Evolutionary conservation across 2,888 invertebrate genomes (phyloP).

Genomic region (Oeneis ivallda): DNA sequence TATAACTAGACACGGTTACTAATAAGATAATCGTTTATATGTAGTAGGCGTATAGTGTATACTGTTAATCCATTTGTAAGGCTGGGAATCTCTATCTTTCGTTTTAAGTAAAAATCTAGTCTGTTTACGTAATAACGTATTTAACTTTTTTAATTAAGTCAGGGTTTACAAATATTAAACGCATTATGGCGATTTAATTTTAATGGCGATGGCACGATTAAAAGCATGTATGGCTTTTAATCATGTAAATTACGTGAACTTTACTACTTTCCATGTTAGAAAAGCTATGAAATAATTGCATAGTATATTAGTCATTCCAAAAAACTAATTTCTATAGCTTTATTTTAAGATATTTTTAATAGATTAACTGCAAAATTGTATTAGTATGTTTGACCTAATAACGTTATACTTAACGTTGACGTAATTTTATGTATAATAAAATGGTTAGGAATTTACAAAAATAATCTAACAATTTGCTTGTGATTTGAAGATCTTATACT

Average conservation of each 20-base stretch:
- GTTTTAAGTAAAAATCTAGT: conserved; percentile 37
- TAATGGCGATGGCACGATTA: too few species aligned
- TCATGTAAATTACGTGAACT: not conserved
- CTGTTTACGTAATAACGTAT: conserved; percentile 26
- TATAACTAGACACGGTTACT: conserved; percentile 41
- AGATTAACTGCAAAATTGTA: conserved; percentile 3
- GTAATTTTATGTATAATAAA: not conserved
- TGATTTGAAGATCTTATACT: conserved; percentile 8
- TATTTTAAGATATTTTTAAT: conserved; percentile 17
- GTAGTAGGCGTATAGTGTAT: conserved; percentile 34
- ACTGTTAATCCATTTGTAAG: conserved; percentile 42
- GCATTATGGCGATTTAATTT: too few species aligned
- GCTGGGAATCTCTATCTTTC: conserved; percentile 43
- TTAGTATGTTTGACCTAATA: conserved; percentile 19
- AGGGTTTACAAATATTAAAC: conserved; percentile 24
- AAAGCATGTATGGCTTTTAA: conserved; percentile 31
- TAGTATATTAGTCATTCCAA: not conserved
- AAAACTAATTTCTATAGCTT: not conserved
- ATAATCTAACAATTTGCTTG: conserved; percentile 10
- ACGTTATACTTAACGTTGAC: too few species aligned
- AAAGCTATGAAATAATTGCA: not conserved
- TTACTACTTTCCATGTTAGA: not conserved
- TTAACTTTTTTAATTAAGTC: conserved; percentile 18
- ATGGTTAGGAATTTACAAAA: not conserved
- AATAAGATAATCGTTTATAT: conserved; percentile 40